A percentile compares a stretch with the other conserved stretches of the same genome.
Conservation (phyloP, 2,113 vertebrate genomes). For the Hirundichthys speculiger region DNA sequence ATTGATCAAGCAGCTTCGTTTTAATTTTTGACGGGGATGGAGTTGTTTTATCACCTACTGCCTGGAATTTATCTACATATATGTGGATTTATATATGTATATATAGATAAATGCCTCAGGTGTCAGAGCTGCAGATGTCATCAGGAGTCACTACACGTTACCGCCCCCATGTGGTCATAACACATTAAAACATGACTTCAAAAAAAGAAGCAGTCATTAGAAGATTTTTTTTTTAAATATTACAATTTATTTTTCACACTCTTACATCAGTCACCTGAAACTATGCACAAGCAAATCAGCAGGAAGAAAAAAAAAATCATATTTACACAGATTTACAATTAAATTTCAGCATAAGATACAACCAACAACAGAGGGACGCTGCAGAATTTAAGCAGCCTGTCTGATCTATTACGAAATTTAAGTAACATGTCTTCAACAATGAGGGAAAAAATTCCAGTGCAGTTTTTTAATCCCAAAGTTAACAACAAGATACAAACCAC, state of each 20-base stretch:
- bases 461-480: no score
- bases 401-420: no score
- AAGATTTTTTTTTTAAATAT: constrained; percentile 40
- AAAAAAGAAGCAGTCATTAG: background rate
- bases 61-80: background rate
- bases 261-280: constrained; percentile 77
- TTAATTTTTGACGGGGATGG: background rate
- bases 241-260: constrained; percentile 63
- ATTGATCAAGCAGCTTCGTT: background rate
- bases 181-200: background rate
- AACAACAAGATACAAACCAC: no score
- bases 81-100: no score
- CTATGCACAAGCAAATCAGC: constrained; percentile 47
- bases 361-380: background rate
- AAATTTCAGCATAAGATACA: constrained; percentile 9
- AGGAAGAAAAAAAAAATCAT: constrained; percentile 56
- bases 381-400: background rate
- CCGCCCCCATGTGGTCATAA: constrained; percentile 61
- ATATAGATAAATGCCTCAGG: no score
- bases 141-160: constrained; percentile 21
- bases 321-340: constrained; percentile 72
- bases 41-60: background rate
- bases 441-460: no score
- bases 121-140: background rate
- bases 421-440: no score